Base-by-base conservation (phyloP, 2,113 vertebrate genomes). In the Hypomesus transpacificus region DNA sequence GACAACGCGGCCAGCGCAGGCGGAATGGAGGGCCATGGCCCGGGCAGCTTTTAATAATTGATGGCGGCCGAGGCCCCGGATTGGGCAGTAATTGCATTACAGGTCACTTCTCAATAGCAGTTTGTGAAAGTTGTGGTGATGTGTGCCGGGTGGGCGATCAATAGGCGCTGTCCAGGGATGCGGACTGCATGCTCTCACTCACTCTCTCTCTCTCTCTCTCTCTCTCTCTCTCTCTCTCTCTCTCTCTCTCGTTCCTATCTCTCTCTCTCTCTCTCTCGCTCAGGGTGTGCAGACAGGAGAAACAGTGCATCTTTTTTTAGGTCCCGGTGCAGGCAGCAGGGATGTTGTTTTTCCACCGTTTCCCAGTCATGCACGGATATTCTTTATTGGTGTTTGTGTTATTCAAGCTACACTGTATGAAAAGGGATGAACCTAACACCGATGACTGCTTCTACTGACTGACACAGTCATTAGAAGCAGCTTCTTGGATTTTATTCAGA, bases 61-160 rank as follows among this genome's bases (percentile, higher is more conserved):
- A 93, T 93, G 87, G 89, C 85, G 86, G 78, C 86, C 85, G 82
- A 87, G 88, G 82, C 86, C 86, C 84, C 61, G 80, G 88, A 90
- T 90, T 90, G 92, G 87, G 80, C 86, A 85, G 90, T 93, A 91
- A 93, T 92, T 92, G 87, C 86, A 91, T 93, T 92, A 93, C 90
- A 92, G 90, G 91, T 92, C 90, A 92, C 92, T 91, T 92, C 91
- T 93, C 92, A 92, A 93, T 93, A 91, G 89, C 90, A 92, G 91
- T 93, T 89, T 91, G 90, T 89, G 87, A 91, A 90, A 91, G 90
- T 89, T 91, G 91, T 87, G 90, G 89, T 91, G 90, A 91, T 93
- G 88, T 91, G 89, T 89, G 85, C 88, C 66, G 85, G 87, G 81
- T 82, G 81, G 39, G 78, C 87, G 80, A 92, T 93, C 92, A 84